Conservation (phyloP, 2,113 vertebrate genomes). For the Oryzias javanicus region DNA sequence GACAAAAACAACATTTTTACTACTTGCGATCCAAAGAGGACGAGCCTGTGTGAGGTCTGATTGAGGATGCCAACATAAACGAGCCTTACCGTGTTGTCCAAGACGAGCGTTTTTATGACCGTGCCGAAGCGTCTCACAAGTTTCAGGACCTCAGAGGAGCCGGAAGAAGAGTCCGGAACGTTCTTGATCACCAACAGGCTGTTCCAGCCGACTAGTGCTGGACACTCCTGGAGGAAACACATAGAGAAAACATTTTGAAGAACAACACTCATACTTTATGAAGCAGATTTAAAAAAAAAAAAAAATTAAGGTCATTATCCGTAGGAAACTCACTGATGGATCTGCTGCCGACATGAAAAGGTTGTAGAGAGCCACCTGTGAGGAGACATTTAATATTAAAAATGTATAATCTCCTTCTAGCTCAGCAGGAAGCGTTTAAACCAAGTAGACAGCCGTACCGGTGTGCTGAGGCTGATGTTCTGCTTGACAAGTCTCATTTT, state of each 20-base stretch:
- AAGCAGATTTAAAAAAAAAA: neutral
- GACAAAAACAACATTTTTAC: neutral
- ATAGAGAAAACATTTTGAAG: neutral
- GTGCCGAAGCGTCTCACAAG: constrained; percentile 68
- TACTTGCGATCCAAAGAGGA: too few species aligned
- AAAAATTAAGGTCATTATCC: neutral
- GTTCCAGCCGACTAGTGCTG: constrained; percentile 37
- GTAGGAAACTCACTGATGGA: constrained; percentile 47
- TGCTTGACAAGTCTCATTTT: constrained; percentile 42
- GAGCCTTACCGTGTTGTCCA: constrained; percentile 54
- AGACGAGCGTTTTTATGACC: constrained; percentile 49
- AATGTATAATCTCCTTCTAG: too few species aligned
- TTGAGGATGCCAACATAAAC: neutral
- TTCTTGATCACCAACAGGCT: constrained; percentile 65
- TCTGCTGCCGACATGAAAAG: constrained; percentile 50
- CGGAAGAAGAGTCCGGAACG: constrained; percentile 43
- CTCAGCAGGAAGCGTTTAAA: too few species aligned
- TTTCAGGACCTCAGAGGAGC: constrained; percentile 53
- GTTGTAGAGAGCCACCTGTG: constrained; percentile 70
- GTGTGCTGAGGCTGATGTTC: constrained; percentile 38
- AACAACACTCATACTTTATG: neutral
- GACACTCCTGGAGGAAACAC: constrained; percentile 21
- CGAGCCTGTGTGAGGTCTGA: too few species aligned
- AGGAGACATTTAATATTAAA: neutral
- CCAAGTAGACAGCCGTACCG: constrained; percentile 36